These are phyloP conservation scores for Cololabis saira DNA, from an alignment of 2,113 vertebrate species.

Conservation along the genomic window DNA sequence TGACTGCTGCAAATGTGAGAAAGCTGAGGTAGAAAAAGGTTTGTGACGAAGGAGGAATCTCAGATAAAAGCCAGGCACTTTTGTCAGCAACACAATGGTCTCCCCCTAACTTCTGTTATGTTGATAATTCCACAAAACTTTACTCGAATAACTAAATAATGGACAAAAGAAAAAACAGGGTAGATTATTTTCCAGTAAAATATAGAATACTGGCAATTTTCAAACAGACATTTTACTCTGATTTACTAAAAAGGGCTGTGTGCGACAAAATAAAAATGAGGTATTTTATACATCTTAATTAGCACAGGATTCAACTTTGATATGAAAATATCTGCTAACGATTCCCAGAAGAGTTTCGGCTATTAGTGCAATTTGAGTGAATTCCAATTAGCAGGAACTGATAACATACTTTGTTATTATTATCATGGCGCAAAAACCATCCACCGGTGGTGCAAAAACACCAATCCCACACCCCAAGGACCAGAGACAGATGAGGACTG, in stretches of 20 bases:
- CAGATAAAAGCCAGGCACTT: too few relatives aligned
- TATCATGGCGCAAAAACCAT: slow-evolving; percentile 40
- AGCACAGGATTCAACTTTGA: slow-evolving; percentile 52
- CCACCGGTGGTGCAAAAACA: slow-evolving; percentile 26
- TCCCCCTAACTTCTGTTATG: too few relatives aligned
- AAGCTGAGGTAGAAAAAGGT: too few relatives aligned
- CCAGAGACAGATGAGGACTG: slow-evolving; percentile 11
- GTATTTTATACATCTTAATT: slow-evolving; percentile 45
- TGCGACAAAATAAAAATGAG: slow-evolving; percentile 23
- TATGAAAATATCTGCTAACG: slow-evolving; percentile 63
- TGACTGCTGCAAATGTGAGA: too few relatives aligned
- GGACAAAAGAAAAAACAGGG: not conserved
- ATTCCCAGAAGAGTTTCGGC: slow-evolving; percentile 52
- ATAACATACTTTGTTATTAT: slow-evolving; percentile 49
- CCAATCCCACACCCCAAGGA: slow-evolving; percentile 39
- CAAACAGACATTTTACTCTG: not conserved
- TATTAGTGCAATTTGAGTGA: slow-evolving; percentile 63
- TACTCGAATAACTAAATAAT: not conserved
- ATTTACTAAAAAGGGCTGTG: not conserved
- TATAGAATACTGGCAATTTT: not conserved
- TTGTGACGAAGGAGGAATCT: too few relatives aligned
- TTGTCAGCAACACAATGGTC: too few relatives aligned
- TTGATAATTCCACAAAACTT: too few relatives aligned
- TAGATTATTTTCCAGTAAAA: not conserved
- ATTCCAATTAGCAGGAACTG: slow-evolving; percentile 57